Base-by-base conservation (phyloP, 2,888 invertebrate genomes). In the Polia nebulosa region DNA sequence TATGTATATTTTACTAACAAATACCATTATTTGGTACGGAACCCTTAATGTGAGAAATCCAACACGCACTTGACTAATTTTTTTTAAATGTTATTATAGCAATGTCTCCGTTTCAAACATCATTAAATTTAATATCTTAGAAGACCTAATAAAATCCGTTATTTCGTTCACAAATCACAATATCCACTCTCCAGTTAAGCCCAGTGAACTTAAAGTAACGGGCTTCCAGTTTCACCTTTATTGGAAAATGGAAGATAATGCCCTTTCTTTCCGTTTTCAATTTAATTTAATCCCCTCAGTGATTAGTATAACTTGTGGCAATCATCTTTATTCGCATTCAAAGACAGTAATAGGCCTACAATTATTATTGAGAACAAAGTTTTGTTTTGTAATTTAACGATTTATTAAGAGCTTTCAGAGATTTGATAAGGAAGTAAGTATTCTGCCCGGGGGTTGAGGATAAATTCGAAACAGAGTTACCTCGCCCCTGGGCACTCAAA, bases 191-290 rank as follows among this genome's bases (percentile, higher is more conserved):
- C 11, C 41, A 52, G 51, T 53, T 49, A 17, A 53, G 17, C 25
- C 45, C 73, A 53, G 47, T 78, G 74, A 78, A 61, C 74, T 61
- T 78, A 52, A 64, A 61, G 64, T 74, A 78, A 77, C 29, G 51
- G 64, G 47, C 17, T 59, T 63, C 47, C 58, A 73, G 45, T 39
- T 72, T 22, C 61, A 58, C 44, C 22, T 51, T 75, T 72, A 75
- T 72, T 64, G 79, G 65, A 66, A 75, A 75, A 67, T 64, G 63
- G 52, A 58, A 62, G 66, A 64, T 64, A 67, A 79, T 57, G 39
- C 51, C 59, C 11, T 65, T 78, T 67, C 61, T 75, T 73, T 67
- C 51, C 64, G 27, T 65, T 74, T 74, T 45, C 70, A 62, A 77
- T 78, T 77, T 52, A 61, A 52, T 56, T 65, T 52, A 59, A 77